Conservation (phyloP, 2,888 invertebrate species). For the Anarsia innoxiella region DNA sequence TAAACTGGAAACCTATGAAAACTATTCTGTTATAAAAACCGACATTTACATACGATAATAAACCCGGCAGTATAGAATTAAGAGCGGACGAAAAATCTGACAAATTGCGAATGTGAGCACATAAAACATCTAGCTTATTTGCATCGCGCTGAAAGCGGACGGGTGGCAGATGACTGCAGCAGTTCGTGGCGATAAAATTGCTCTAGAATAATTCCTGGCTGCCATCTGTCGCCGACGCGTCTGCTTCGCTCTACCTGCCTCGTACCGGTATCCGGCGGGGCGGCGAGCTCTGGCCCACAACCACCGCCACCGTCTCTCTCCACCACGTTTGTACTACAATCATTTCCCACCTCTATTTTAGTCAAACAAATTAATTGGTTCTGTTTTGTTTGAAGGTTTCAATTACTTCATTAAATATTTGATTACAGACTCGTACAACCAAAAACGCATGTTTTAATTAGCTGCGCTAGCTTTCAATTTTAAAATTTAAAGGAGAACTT, state of each 20-base stretch:
- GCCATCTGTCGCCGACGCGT: constrained; percentile 26
- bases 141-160: constrained; percentile 21
- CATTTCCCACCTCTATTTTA: constrained; percentile 5
- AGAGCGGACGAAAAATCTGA: constrained; percentile 14
- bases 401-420: too few relatives aligned
- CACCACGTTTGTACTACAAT: constrained; percentile 2
- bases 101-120: constrained; percentile 21
- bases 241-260: constrained; percentile 3
- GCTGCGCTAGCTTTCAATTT: too few relatives aligned
- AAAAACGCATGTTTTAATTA: too few relatives aligned
- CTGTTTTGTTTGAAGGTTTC: constrained; percentile 1
- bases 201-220: constrained; percentile 43
- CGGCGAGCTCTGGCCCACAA: too few relatives aligned
- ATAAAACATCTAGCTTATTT: constrained; percentile 33
- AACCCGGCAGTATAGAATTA: too few relatives aligned
- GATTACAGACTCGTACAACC: too few relatives aligned
- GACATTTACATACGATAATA: too few relatives aligned
- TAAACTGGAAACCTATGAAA: too few relatives aligned
- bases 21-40: too few relatives aligned
- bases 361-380: constrained; percentile 4
- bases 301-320: constrained; percentile 2
- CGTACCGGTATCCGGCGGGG: too few relatives aligned
- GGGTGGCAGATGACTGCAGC: constrained; percentile 36
- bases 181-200: constrained; percentile 46
- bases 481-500: too few relatives aligned